Evolutionary conservation across 1,140 invertebrate species (phyloP), one percentile per base, ranked within the genome.

Genomic region (Drosophila tristis): DNA sequence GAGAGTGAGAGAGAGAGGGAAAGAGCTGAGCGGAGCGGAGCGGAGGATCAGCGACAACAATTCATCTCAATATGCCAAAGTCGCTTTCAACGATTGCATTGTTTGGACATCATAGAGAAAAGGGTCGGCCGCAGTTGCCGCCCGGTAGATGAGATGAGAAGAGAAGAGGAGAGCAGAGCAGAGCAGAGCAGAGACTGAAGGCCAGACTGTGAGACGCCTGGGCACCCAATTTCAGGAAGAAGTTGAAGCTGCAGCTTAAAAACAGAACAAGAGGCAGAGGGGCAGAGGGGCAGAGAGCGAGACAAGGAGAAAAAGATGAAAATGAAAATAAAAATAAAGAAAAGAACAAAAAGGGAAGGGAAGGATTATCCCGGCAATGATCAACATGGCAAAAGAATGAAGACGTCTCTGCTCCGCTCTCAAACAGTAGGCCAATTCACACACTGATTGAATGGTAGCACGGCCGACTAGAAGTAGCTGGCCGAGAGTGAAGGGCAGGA

Each of bases 11-110:
- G 25, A 50, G 26, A 49, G 20, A 49, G 39, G 11, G 44, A 25
- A 49, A 57, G 49, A 8, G 44, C 31, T 61, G 44, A 29, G 39
- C n/a, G n/a, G 26, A 45, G 31, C 3, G 31, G 31, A 31, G 31
- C 29, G 61, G 48, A 47, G 48, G 64, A 51, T 48, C 63, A 61
- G 62, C 64, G 64, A 60, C 65, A 49, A 89, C 75, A 82, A 89
- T 87, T 89, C 82, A 89, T 84, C 82, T 87, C 82, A 87, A 89
- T 89, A 87, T 89, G 84, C 84, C 84, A 89, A 84, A 84, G 84
- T 79, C 78, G 82, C 75, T 87, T 89, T 87, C 82, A 89, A 77
- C 84, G 72, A 61, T 45, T 68, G 57, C 79, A 87, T 89, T 87
- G 82, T 89, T 87, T 87, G 84, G 82, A 89, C 84, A 87, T 89